Evolutionary conservation across 1,140 invertebrate genomes (phyloP).

Genomic region (Drosophila eugracilis): DNA sequence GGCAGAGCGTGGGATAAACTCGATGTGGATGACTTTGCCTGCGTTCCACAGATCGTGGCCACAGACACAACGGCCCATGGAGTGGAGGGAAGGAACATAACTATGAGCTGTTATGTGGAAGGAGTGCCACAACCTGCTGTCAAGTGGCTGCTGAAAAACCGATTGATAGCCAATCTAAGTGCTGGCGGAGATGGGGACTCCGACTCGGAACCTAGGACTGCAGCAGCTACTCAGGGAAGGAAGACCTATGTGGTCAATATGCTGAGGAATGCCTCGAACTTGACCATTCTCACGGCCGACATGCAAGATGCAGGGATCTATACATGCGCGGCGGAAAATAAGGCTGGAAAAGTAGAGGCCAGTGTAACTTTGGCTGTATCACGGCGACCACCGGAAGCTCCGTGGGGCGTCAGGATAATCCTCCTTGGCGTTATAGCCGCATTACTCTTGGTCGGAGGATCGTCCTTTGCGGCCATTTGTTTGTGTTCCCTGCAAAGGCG

Average conservation of each 20-base stretch:
- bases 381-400: slow-evolving; percentile 84
- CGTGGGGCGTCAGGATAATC: slow-evolving; percentile 86
- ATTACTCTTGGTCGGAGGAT: slow-evolving; percentile 86
- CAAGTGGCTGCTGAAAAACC: slow-evolving; percentile 85
- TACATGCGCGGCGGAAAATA: slow-evolving; percentile 91
- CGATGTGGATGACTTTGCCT: slow-evolving; percentile 92
- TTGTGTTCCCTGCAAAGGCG: slow-evolving; percentile 86
- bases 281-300: slow-evolving; percentile 90
- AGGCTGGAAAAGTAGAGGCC: slow-evolving; percentile 90
- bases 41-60: slow-evolving; percentile 88
- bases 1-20: slow-evolving; percentile 90
- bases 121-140: slow-evolving; percentile 89
- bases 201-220: slow-evolving; percentile 58
- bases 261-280: slow-evolving; percentile 87
- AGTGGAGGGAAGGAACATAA: slow-evolving; percentile 90
- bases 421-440: slow-evolving; percentile 87
- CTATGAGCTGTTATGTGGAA: slow-evolving; percentile 89
- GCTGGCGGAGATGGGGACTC: slow-evolving; percentile 56
- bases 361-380: slow-evolving; percentile 89
- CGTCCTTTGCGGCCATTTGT: slow-evolving; percentile 88
- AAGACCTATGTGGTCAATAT: slow-evolving; percentile 86
- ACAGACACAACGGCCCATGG: slow-evolving; percentile 86
- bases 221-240: slow-evolving; percentile 82
- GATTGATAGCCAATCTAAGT: slow-evolving; percentile 80
- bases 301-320: slow-evolving; percentile 90